Conservation (phyloP, 2,888 invertebrate species). For the Netelia virgata region DNA sequence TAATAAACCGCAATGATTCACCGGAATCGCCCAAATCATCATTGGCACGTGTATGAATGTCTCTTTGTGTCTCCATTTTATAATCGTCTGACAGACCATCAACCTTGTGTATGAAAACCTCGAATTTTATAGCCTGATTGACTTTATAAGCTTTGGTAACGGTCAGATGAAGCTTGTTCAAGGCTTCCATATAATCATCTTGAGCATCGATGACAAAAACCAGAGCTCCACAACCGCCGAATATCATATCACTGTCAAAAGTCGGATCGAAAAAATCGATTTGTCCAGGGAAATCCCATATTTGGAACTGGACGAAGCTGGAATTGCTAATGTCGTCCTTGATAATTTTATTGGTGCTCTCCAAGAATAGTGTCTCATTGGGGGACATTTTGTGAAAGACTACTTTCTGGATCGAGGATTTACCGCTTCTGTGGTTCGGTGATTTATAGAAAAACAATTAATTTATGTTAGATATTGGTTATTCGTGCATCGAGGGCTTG, state of each 20-base stretch:
- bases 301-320: slow-evolving; percentile 99
- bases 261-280: slow-evolving; percentile 98
- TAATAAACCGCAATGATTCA: slow-evolving; percentile 73
- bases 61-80: slow-evolving; percentile 99
- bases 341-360: slow-evolving; percentile 99
- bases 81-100: slow-evolving; percentile 99
- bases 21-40: slow-evolving; percentile 97
- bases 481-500: background rate
- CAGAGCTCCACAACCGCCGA: slow-evolving; percentile 98
- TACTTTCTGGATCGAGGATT: slow-evolving; percentile 99
- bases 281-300: slow-evolving; percentile 99
- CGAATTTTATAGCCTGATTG: slow-evolving; percentile 98
- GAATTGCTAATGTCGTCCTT: slow-evolving; percentile 99
- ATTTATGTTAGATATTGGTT: background rate
- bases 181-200: slow-evolving; percentile 99
- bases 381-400: slow-evolving; percentile 99
- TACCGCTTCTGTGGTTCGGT: slow-evolving; percentile 92
- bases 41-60: slow-evolving; percentile 98
- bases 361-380: slow-evolving; percentile 99
- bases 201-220: slow-evolving; percentile 99
- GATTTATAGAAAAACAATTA: background rate
- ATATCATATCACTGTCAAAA: slow-evolving; percentile 98
- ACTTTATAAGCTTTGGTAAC: slow-evolving; percentile 98
- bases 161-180: slow-evolving; percentile 96
- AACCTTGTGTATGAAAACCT: slow-evolving; percentile 99